A percentile compares a stretch with the other conserved stretches of the same genome.
These are phyloP conservation scores for Uromys caudimaculatus DNA, from an alignment of 2,797 vertebrate species.

Conservation along the genomic window DNA sequence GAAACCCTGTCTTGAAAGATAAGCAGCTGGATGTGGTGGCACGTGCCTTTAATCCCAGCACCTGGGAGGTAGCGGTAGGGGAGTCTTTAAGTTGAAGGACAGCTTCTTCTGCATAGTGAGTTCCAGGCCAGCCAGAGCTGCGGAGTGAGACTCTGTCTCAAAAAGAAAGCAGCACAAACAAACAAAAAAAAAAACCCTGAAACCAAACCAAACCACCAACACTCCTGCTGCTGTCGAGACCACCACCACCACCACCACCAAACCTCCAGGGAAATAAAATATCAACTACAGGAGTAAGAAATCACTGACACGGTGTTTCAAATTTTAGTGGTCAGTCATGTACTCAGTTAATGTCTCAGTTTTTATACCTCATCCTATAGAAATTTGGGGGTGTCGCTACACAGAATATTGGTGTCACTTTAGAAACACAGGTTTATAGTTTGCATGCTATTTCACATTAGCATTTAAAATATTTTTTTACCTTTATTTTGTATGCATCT, in stretches of 20 bases:
- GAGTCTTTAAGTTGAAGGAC: neutral
- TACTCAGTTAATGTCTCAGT: neutral
- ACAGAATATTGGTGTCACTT: neutral
- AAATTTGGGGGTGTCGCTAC: neutral
- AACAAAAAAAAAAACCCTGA: neutral
- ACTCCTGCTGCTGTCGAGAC: too few relatives aligned
- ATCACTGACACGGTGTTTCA: neutral
- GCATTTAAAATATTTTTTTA: neutral
- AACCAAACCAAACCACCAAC: too few relatives aligned
- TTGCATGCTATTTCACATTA: slow-evolving; percentile 44
- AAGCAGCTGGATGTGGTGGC: neutral
- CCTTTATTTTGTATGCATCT: neutral
- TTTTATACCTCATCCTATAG: neutral
- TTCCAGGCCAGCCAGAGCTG: neutral
- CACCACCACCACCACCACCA: neutral
- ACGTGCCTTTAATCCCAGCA: neutral
- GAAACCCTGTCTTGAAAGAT: neutral
- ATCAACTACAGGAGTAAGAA: neutral
- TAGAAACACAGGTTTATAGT: neutral
- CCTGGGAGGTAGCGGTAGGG: neutral
- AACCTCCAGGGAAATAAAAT: neutral
- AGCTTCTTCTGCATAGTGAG: neutral
- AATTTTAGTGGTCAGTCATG: neutral
- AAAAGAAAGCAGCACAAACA: neutral
- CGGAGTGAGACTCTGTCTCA: neutral